Base-by-base conservation (phyloP, 2,888 invertebrate genomes). In the Epinotia bilunana region DNA sequence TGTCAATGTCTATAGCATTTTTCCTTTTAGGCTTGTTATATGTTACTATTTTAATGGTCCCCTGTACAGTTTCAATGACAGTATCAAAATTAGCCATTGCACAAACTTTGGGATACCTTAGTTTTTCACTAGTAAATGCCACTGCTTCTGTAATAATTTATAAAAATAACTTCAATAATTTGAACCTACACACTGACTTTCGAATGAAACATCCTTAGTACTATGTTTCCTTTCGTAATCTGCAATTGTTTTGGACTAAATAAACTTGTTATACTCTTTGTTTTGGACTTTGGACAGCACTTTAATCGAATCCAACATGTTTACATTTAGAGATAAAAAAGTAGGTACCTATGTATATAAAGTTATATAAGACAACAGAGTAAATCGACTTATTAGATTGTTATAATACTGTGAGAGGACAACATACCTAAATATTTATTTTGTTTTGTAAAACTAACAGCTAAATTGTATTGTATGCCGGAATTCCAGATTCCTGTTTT, bases 11-110 rank as follows among this genome's bases (percentile, higher is more conserved):
- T 0, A 98, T 88, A 0, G 98, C 97, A 95, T 99, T 99, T 85
- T 96, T 97, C 88, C 96, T 97, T 3, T 88, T 87, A 0, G 98
- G 98, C 84, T 97, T 95, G 86, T 98, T 97, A 58, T 98, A 95
- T 81, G 92, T 95, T 23, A 98, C 94, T 33, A 95, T 83, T 85
- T 88, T 89, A 61, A 94, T 87, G 62, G 81, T 84, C 23, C 86
- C 88, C 80, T 86, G 77, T 12, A 77, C 77, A 58, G 81, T 83
- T 84, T 88, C 90, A 61, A 90, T 79, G 23, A 93, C 85, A 53
- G 86, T 86, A 57, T 88, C 84, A 53, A 71, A 77, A 49, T 73
- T 77, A 60, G 81, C 79, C 87, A 85, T 85, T 73, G 16, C 57
- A 61, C 1, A 23, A 16, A 58, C 18, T 13, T 11, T 46, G n/a